Conservation (phyloP, 2,113 vertebrate genomes). For the Triplophysa dalaica region DNA sequence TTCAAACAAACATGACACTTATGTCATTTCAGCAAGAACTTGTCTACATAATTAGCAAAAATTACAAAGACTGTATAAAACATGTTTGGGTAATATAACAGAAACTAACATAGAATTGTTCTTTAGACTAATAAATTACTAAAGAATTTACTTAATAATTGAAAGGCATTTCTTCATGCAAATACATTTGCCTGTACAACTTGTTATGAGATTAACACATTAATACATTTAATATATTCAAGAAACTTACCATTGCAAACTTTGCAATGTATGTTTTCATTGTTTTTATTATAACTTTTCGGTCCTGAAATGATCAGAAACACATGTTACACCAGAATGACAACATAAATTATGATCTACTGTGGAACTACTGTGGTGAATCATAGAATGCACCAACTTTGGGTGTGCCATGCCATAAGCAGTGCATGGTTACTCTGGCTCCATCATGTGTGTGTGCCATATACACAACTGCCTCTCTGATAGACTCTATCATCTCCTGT, state of each 20-base stretch:
- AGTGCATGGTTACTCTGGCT: conserved; percentile 92
- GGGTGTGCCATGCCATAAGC: conserved; percentile 92
- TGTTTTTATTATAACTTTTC: conserved; percentile 95
- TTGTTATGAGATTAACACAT: neutral
- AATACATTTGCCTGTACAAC: no score
- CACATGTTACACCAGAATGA: neutral
- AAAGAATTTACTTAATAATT: neutral
- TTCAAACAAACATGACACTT: conserved; percentile 32
- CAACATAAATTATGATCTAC: neutral
- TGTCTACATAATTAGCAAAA: neutral
- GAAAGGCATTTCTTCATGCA: no score
- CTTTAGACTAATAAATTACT: no score
- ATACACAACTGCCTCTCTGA: conserved; percentile 91
- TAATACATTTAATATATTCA: neutral
- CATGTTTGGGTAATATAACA: neutral
- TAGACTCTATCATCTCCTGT: conserved; percentile 95
- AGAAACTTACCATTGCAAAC: conserved; percentile 84
- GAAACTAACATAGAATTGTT: no score
- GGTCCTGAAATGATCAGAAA: conserved; percentile 79
- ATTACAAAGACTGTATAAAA: neutral
- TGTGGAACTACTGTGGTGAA: neutral
- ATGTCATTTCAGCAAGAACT: neutral
- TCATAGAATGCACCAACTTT: conserved; percentile 74
- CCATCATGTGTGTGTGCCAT: conserved; percentile 94
- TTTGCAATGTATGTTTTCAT: conserved; percentile 95